These are phyloP conservation scores for Neodontobutis hainanensis DNA, from an alignment of 2,113 vertebrate genomes.

Conservation along the genomic window DNA sequence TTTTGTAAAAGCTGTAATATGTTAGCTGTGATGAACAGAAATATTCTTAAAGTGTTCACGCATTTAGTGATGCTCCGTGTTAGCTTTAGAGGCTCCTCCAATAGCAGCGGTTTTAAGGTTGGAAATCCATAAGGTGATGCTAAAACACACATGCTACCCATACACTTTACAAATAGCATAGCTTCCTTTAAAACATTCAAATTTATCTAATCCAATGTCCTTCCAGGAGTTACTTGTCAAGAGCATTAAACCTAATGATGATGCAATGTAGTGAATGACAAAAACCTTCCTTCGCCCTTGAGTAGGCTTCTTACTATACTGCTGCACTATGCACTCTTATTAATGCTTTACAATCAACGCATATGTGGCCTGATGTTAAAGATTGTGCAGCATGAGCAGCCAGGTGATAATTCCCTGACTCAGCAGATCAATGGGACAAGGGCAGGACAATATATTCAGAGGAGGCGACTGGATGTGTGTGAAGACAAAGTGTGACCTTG, in stretches of 20 bases:
- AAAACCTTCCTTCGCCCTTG: background rate
- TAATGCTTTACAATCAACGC: background rate
- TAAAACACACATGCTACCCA: background rate
- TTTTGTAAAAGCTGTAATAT: background rate
- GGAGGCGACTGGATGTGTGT: slow-evolving; percentile 28
- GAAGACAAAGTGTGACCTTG: slow-evolving; percentile 54
- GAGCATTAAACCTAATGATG: no score
- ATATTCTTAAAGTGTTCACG: slow-evolving; percentile 5
- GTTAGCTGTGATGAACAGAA: background rate
- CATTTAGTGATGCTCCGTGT: slow-evolving; percentile 16
- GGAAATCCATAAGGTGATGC: background rate
- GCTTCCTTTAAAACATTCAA: background rate
- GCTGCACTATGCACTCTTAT: background rate
- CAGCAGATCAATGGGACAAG: slow-evolving; percentile 70
- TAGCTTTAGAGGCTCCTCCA: slow-evolving; percentile 7
- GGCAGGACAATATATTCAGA: slow-evolving; percentile 38
- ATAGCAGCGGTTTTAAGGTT: slow-evolving; percentile 4
- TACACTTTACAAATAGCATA: background rate
- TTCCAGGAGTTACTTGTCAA: no score
- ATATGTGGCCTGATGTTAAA: slow-evolving; percentile 22
- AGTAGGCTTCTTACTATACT: background rate
- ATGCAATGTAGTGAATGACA: background rate
- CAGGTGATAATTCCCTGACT: slow-evolving; percentile 45
- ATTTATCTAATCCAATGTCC: no score
- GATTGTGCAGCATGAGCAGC: slow-evolving; percentile 1